Conservation (phyloP, 2,888 invertebrate species). For the Taphrorychus bicolor region DNA sequence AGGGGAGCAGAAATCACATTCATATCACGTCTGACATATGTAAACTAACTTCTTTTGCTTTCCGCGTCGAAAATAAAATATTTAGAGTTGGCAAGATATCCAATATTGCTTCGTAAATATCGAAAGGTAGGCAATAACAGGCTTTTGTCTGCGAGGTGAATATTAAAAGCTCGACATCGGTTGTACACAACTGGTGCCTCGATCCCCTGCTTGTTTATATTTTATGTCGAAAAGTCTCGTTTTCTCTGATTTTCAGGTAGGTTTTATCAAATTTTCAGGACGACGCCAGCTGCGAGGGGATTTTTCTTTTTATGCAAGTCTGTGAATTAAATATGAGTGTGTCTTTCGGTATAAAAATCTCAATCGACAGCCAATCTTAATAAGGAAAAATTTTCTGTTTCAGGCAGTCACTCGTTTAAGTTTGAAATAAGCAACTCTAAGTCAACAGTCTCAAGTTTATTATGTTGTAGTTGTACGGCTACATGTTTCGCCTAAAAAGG, state of each 20-base stretch:
- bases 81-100: conserved; percentile 55
- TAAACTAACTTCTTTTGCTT: conserved; percentile 57
- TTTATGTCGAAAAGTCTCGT: neutral
- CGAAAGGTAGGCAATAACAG: conserved; percentile 47
- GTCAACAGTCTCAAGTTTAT: too few relatives aligned
- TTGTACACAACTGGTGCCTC: conserved; percentile 33
- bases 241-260: conserved; percentile 8
- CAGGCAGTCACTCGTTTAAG: too few relatives aligned
- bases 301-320: too few relatives aligned
- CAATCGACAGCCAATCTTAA: too few relatives aligned
- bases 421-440: too few relatives aligned
- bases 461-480: too few relatives aligned
- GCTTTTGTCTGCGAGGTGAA: conserved; percentile 43
- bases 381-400: too few relatives aligned
- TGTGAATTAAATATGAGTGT: too few relatives aligned
- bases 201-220: conserved; percentile 5
- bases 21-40: conserved; percentile 58
- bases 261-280: conserved; percentile 1
- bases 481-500: too few relatives aligned
- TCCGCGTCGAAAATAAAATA: conserved; percentile 56
- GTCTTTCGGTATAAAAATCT: too few relatives aligned
- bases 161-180: conserved; percentile 38
- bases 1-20: conserved; percentile 46
- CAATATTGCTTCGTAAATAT: conserved; percentile 45
- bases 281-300: neutral